Evolutionary conservation across 1,140 invertebrate species (phyloP).

Genomic region (Zaprionus africanus): DNA sequence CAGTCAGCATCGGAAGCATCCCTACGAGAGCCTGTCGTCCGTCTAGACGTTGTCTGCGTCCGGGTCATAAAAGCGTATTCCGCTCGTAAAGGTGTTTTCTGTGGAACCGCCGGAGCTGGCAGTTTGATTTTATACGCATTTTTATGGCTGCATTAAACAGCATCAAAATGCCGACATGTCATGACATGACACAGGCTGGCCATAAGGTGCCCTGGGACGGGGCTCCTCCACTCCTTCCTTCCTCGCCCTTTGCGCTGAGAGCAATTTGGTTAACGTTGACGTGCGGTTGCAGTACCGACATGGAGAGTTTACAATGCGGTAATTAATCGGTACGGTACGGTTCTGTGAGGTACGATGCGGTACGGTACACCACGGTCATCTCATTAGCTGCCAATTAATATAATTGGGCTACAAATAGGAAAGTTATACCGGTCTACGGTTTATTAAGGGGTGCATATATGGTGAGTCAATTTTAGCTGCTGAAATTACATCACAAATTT

Average conservation of each 20-base stretch:
- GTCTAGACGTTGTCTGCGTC: constrained; percentile 61
- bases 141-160: constrained; percentile 55
- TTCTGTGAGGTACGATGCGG: no score
- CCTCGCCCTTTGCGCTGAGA: no score
- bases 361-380: not conserved
- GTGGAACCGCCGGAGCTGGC: constrained; percentile 14
- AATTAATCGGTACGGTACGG: not conserved
- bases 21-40: not conserved
- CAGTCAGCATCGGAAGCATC: not conserved
- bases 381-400: constrained; percentile 1
- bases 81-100: constrained; percentile 48
- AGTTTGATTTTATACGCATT: constrained; percentile 64
- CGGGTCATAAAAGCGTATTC: constrained; percentile 51
- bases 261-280: no score
- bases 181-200: constrained; percentile 21
- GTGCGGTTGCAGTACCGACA: not conserved
- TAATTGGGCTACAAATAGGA: not conserved
- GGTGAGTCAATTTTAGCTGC: not conserved
- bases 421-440: not conserved
- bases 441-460: not conserved
- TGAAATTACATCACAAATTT: no score
- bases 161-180: constrained; percentile 32
- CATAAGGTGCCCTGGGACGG: not conserved
- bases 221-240: no score
- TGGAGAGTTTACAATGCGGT: not conserved